Evolutionary conservation across 2,888 invertebrate species (phyloP), one percentile per base, ranked within the genome.

Genomic region (Cheilosia grossa): DNA sequence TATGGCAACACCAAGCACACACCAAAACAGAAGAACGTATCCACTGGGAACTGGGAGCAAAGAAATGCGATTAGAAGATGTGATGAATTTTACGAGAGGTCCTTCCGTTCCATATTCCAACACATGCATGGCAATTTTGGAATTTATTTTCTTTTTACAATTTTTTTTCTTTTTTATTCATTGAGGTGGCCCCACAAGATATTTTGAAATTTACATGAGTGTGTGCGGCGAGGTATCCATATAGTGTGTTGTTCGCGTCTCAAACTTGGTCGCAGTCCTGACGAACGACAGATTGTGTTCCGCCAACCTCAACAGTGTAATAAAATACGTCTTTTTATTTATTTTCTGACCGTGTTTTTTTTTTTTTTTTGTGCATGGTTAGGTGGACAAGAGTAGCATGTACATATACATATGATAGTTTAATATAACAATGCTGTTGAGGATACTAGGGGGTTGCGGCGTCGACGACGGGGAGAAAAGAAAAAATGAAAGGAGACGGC

Each of bases 81-180:
- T 82, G 79, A 83, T 83, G 73, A 64, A 83, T 79, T 83, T 83
- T 83, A 83, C 59, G 79, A 79, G 73, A 79, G 78, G 79, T 79
- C 73, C 78, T 73, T 73, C 73, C 61, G 79, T 56, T 61, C 6
- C 24, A 24, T 51, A 24, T 51, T 51, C 5, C 51, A 21, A 27
- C 24, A 51, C 47, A 63, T 47, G 30, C 30, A 47, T 47, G 66
- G 66, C n/a, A 40, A 40, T 66, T 42, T n/a, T 24, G 24, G 21
- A n/a, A n/a, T n/a, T n/a, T n/a, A n/a, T n/a, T n/a, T 58, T 30
- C 2, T 30, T 30, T 30, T 30, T 30, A 30, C 9, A 30, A 9
- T 30, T 67, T 44, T n/a, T 17, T 17, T 58, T 67, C 44, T 56
- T 42, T n/a, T 17, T 59, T 59, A 70, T 59, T 37, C 27, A 37